Evolutionary conservation across 1,140 invertebrate species (phyloP).

Genomic region (Apis dorsata): DNA sequence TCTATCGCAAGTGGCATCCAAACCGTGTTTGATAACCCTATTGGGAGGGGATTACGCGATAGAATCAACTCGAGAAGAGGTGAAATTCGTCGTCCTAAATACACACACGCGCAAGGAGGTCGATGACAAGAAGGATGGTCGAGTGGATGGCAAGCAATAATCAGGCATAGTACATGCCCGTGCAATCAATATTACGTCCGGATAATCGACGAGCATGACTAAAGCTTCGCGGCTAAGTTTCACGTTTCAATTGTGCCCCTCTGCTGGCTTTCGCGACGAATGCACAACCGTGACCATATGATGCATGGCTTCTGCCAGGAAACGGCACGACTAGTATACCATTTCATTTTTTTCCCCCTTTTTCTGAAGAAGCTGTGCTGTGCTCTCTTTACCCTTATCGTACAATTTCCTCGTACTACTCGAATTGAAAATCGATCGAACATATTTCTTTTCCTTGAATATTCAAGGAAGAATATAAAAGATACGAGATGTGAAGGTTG

Average conservation of each 20-base stretch:
- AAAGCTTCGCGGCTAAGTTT: constrained; percentile 73
- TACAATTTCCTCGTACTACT: no score
- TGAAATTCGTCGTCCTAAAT: constrained; percentile 10
- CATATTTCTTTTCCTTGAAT: no score
- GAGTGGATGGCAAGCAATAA: constrained; percentile 7
- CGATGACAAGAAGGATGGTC: constrained; percentile 26
- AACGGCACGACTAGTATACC: constrained; percentile 50
- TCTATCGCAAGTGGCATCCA: background rate
- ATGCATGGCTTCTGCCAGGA: constrained; percentile 76
- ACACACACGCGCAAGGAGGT: background rate
- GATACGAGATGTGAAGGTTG: no score
- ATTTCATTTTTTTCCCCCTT: background rate
- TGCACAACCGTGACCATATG: constrained; percentile 68
- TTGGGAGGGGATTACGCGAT: background rate
- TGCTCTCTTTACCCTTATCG: no score
- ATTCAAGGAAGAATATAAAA: no score
- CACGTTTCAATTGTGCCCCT: constrained; percentile 65
- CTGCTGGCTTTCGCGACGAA: constrained; percentile 47
- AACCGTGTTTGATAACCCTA: background rate
- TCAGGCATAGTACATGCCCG: constrained; percentile 38
- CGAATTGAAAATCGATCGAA: no score
- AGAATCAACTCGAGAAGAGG: background rate
- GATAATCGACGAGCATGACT: constrained; percentile 67
- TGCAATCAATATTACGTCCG: constrained; percentile 67
- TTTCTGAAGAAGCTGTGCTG: no score